These are phyloP conservation scores for Aegotheles bennettii DNA, from an alignment of 2,113 vertebrate species.

Conservation along the genomic window DNA sequence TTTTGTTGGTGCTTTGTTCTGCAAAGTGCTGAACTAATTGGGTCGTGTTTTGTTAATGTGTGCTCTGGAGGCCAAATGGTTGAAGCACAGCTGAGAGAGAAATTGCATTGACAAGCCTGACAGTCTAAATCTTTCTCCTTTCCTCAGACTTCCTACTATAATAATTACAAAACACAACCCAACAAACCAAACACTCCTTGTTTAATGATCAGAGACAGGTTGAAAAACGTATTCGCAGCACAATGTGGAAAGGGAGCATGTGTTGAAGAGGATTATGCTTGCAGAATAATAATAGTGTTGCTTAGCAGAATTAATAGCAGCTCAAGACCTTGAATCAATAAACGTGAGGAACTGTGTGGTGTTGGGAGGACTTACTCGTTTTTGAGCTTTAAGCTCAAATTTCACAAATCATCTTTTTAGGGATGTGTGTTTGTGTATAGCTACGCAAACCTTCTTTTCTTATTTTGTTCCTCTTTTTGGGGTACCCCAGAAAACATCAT, in stretches of 20 bases:
- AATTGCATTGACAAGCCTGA: slow-evolving; percentile 30
- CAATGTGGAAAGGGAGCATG: neutral
- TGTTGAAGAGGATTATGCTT: neutral
- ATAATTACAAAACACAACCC: neutral
- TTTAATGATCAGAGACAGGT: slow-evolving; percentile 6
- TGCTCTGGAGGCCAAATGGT: neutral
- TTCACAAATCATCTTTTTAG: neutral
- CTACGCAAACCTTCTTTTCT: neutral
- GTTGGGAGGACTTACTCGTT: neutral
- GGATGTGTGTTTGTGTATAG: neutral
- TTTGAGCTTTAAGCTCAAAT: neutral
- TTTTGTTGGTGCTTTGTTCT: slow-evolving; percentile 30
- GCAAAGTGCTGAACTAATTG: slow-evolving; percentile 17
- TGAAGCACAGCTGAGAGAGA: neutral
- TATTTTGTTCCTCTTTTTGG: neutral
- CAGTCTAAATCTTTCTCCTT: neutral
- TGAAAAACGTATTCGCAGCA: slow-evolving; percentile 11
- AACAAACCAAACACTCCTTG: neutral
- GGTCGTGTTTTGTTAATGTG: neutral
- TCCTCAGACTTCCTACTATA: neutral
- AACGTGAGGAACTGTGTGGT: neutral
- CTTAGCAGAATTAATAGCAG: neutral
- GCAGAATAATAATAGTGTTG: neutral
- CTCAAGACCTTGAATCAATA: neutral
- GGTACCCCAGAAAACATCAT: neutral